Base-by-base conservation (phyloP, 1,140 invertebrate species). In the Mylabris phalerata region DNA sequence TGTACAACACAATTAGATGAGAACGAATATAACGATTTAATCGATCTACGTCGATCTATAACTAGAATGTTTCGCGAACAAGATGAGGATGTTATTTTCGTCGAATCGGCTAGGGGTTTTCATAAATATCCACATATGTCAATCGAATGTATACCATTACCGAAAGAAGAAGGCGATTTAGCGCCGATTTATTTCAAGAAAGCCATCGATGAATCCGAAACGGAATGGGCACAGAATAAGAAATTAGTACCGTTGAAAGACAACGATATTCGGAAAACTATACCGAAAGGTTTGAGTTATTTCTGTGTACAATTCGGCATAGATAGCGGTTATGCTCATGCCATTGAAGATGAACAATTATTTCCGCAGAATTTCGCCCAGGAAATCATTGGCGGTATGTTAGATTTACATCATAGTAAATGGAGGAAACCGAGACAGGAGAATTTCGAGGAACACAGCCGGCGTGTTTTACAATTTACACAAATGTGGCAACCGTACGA, bases 131-230 rank as follows among this genome's bases (percentile, higher is more conserved):
- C 91, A 4, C 95, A 98, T 73, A 87, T 95, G 82, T 78, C 81
- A 45, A 78, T 98, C 13, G 87, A 98, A 65, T 98, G 94, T 79
- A 79, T 98, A 19, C 92, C 95, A 0, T 66, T 98, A 63, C 84
- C 89, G 4, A 82, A 81, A 68, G 89, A 94, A 73, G 79, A 84
- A 38, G 90, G 89, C 25, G 87, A 91, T 60, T 76, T 88, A 70
- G 91, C 92, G 9, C 92, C 93, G 1, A 95, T 98, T 61, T 98
- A 97, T 78, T 98, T 98, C 70, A 97, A 96, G 83, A 98, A 98
- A 85, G 95, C 94, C 0, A 84, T 98, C 47, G 77, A 92, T 66
- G 95, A 98, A 75, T 94, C 89, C 62, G 95, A 98, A 77, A 84
- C 81, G 25, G 94, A 98, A 78, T 98, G 95, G 95, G 82, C 90